Evolutionary conservation across 2,888 invertebrate species (phyloP).

Genomic region (Hymenopus coronatus): DNA sequence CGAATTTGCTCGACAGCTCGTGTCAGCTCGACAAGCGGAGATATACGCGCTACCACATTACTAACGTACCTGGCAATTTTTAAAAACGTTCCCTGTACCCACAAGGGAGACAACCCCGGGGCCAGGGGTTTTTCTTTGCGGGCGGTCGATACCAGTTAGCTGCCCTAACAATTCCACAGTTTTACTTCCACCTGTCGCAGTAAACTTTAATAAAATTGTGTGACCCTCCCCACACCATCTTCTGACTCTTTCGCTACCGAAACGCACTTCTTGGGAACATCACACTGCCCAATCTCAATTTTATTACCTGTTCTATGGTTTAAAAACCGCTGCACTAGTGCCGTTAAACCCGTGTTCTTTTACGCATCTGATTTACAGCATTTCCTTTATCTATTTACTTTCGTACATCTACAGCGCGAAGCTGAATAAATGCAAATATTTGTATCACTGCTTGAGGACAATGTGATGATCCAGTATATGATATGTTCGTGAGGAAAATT

Average conservation of each 20-base stretch:
- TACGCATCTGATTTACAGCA: no score
- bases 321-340: no score
- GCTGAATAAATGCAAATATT: no score
- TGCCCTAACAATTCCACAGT: constrained; percentile 51
- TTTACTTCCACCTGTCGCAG: constrained; percentile 50
- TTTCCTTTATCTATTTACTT: no score
- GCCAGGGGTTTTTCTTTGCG: not conserved
- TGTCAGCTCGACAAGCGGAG: not conserved
- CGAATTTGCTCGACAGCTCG: not conserved
- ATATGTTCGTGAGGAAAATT: no score
- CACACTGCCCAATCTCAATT: constrained; percentile 7
- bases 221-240: constrained; percentile 27
- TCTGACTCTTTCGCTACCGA: not conserved
- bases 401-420: no score
- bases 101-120: not conserved
- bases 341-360: no score
- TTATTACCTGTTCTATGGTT: not conserved
- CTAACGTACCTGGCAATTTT: not conserved
- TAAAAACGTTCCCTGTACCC: not conserved
- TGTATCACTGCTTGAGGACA: no score
- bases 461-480: no score
- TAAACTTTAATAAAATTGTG: constrained; percentile 51
- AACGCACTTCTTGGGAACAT: not conserved
- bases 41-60: not conserved
- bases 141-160: constrained; percentile 48